Base-by-base conservation (phyloP, 2,888 invertebrate species). In the Stictocephala bisonia region DNA sequence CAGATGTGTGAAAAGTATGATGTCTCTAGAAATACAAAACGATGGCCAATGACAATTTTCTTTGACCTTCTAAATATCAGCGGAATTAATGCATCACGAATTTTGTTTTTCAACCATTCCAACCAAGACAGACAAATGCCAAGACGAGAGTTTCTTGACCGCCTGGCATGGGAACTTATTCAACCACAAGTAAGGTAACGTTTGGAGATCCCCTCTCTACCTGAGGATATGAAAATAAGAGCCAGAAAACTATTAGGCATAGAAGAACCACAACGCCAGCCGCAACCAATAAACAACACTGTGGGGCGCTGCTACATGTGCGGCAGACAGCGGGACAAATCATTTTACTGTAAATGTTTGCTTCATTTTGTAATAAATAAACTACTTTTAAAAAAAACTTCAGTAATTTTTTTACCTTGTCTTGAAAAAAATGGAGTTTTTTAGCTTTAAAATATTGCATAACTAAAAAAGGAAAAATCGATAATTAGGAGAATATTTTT, bases 1-100 rank as follows among this genome's bases (percentile, higher is more conserved):
- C 67, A 67, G 48, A 67, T 44, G 48, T 67, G 67, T 35, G 44
- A n/a, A 7, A 67, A 41, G 18, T 67, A 67, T 48, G 44, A 41
- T 44, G 48, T 15, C 1, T 35, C 67, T 22, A 67, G 67, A 35
- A 67, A 67, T 24, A 44, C 44, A 11, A 67, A 67, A n/a, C 22
- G 27, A 7, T 67, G 67, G 67, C 67, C 67, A 9, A 41, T 67
- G 44, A 48, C 26, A 15, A 24, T 67, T 20, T 66, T 67, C 24
- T 67, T n/a, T n/a, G n/a, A n/a, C n/a, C 40, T 64, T 15, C 20
- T 64, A 31, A 64, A 64, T 40, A 20, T 64, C 2, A 18, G 40
- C 40, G 64, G 35, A 64, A 64, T 64, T 24, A 64, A 64, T 64
- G 40, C 40, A 13, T 41, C 35, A 6, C 26, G 26, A 1, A 64